These are phyloP conservation scores for Lacerta agilis DNA, from an alignment of 2,797 vertebrate species.

Conservation along the genomic window DNA sequence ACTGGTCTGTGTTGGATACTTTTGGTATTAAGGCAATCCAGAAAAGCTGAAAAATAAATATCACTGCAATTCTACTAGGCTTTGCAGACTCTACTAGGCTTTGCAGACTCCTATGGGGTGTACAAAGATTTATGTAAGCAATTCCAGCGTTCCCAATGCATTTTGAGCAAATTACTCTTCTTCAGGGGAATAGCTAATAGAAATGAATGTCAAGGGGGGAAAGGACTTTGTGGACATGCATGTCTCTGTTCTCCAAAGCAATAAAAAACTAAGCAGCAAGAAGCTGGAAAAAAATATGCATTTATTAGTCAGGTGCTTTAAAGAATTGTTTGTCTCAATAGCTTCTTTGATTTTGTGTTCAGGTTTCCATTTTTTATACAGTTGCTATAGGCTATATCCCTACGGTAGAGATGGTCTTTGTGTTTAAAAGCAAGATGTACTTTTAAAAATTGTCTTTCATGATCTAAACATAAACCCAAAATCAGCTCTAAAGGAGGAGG, in stretches of 20 bases:
- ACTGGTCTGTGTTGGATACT: not conserved
- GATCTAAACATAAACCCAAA: not conserved
- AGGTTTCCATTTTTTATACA: not conserved
- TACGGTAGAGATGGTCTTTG: not conserved
- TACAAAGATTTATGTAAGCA: slow-evolving; percentile 20
- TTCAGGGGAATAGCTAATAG: not conserved
- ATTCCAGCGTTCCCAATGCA: slow-evolving; percentile 3
- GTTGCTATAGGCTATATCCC: not conserved
- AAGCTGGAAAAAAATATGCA: not conserved
- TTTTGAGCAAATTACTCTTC: slow-evolving; percentile 11
- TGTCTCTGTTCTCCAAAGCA: not conserved
- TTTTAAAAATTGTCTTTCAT: not conserved
- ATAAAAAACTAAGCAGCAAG: not conserved
- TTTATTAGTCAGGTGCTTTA: not conserved
- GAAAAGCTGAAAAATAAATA: not conserved
- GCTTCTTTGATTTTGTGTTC: not conserved
- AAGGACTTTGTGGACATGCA: not conserved
- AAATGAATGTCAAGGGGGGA: not conserved
- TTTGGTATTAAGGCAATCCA: not conserved
- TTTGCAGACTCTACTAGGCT: not conserved
- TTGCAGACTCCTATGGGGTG: not conserved
- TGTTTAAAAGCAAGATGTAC: not conserved
- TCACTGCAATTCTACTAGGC: not conserved
- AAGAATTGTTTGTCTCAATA: not conserved
- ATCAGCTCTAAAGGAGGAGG: not conserved